A percentile compares a stretch with the other conserved stretches of the same genome.
These are phyloP conservation scores for Eurystomus gularis DNA, from an alignment of 2,113 vertebrate species.

Conservation along the genomic window DNA sequence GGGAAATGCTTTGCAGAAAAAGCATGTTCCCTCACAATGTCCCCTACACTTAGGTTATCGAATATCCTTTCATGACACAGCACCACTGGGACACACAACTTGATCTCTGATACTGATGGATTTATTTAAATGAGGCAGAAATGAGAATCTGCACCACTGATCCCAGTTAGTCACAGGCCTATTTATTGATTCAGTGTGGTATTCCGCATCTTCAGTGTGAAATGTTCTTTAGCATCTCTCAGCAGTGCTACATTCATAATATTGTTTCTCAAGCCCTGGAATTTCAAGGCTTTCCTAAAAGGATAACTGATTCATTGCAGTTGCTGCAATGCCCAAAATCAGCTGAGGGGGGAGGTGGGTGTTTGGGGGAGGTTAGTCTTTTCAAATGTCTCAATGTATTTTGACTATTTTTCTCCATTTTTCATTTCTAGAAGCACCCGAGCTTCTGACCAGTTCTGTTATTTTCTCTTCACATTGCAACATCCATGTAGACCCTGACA, in stretches of 20 bases:
- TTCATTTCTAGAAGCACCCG: not conserved
- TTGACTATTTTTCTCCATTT: not conserved
- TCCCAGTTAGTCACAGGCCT: not conserved
- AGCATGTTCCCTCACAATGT: not conserved
- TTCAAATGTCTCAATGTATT: not conserved
- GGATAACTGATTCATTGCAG: not conserved
- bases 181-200: not conserved
- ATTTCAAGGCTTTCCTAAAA: not conserved
- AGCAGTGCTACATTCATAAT: not conserved
- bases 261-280: not conserved
- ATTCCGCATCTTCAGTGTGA: not conserved
- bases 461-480: not conserved
- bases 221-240: not conserved
- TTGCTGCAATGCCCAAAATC: not conserved
- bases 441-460: not conserved
- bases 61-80: not conserved
- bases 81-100: not conserved
- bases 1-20: not conserved
- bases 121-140: slow-evolving; percentile 8
- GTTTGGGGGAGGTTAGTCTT: not conserved
- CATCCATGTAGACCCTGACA: not conserved
- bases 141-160: not conserved
- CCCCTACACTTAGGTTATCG: not conserved
- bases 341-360: not conserved
- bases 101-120: not conserved